Evolutionary conservation across 2,113 vertebrate species (phyloP).

Genomic region (Mormyrus iriodes): DNA sequence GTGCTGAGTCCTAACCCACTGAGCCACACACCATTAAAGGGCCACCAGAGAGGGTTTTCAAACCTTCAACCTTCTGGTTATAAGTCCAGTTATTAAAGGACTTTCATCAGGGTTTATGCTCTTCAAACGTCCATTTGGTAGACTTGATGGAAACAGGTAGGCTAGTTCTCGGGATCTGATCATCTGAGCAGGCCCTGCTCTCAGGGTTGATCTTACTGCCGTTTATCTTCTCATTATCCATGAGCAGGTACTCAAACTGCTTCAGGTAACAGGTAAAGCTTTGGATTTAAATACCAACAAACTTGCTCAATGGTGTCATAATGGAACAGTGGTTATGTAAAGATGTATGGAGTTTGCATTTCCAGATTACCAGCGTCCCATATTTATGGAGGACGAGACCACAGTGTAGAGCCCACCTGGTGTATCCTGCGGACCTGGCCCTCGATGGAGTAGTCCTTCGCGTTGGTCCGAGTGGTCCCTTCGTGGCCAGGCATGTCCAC

Average conservation of each 20-base stretch:
- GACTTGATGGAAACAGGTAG: not conserved
- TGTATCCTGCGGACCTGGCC: slow-evolving; percentile 84
- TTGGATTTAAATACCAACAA: not conserved
- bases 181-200: not conserved
- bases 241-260: not conserved
- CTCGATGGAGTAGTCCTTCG: slow-evolving; percentile 79
- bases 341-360: not conserved
- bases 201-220: not conserved
- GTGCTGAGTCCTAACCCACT: not conserved
- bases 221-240: not conserved
- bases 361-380: not conserved
- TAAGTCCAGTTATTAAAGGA: not conserved
- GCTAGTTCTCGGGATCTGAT: not conserved
- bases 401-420: slow-evolving; percentile 66
- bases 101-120: not conserved
- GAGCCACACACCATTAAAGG: not conserved
- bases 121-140: not conserved
- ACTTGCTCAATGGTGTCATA: not conserved
- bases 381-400: too few relatives aligned
- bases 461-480: slow-evolving; percentile 75
- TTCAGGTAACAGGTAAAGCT: not conserved
- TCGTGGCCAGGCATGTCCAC: slow-evolving; percentile 94
- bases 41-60: not conserved
- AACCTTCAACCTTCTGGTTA: not conserved
- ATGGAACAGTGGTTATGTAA: not conserved